Percentiles rank a stretch among this genome's conserved stretches.
Evolutionary conservation across 2,888 invertebrate genomes (phyloP).

Genomic region (Lochmaea crataegi): DNA sequence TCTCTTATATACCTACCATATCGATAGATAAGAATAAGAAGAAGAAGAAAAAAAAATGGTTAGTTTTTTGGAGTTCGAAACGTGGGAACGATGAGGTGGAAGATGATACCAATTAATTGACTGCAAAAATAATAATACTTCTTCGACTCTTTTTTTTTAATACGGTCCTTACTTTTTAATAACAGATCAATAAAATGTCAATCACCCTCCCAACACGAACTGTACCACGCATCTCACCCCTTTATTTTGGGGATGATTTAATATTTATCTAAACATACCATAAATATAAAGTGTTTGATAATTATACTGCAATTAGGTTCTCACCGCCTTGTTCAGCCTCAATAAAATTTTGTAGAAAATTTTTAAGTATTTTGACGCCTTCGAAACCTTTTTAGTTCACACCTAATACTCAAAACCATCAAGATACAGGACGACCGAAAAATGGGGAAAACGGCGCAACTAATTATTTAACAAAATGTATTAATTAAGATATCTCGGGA

Average conservation of each 20-base stretch:
- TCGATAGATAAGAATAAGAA: constrained; percentile 12
- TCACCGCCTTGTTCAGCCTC: not conserved
- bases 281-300: not conserved
- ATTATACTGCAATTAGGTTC: not conserved
- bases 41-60: not conserved
- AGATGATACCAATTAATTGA: not conserved
- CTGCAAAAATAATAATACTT: no score
- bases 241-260: not conserved
- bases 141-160: no score
- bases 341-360: not conserved
- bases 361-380: not conserved
- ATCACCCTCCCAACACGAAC: no score
- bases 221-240: no score
- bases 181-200: no score
- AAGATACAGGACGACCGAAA: not conserved
- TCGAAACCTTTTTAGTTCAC: not conserved
- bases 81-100: not conserved
- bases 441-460: not conserved
- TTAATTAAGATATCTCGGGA: no score
- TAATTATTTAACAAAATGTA: no score
- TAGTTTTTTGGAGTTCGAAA: not conserved
- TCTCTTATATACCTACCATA: constrained; percentile 23
- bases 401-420: not conserved
- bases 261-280: no score
- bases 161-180: no score